Percentiles rank a stretch among this genome's conserved stretches.
Evolutionary conservation across 2,888 invertebrate species (phyloP).

Genomic region (Strigamia crassipes): DNA sequence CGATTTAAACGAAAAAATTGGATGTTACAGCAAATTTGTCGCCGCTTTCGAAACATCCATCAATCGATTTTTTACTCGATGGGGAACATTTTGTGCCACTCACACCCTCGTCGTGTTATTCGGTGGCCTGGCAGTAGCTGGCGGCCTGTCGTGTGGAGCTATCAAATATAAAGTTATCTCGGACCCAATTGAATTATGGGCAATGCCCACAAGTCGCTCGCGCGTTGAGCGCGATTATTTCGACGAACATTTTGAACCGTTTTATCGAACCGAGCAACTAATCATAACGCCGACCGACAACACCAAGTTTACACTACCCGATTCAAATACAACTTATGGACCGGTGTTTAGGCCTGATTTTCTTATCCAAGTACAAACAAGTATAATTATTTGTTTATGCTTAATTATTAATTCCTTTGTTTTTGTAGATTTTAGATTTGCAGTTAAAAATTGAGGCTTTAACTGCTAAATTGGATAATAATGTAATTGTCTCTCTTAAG

Average conservation of each 20-base stretch:
- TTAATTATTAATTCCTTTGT: not conserved
- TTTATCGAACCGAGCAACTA: conserved; percentile 90
- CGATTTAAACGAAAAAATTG: not conserved
- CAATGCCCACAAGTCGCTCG: conserved; percentile 82
- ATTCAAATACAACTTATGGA: conserved; percentile 66
- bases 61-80: conserved; percentile 75
- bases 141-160: conserved; percentile 75
- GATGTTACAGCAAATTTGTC: not conserved
- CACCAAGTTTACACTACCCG: not conserved
- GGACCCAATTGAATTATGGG: conserved; percentile 97
- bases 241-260: conserved; percentile 87
- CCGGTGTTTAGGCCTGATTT: conserved; percentile 84
- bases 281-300: conserved; percentile 70
- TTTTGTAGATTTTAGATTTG: conserved; percentile 50
- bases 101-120: conserved; percentile 53
- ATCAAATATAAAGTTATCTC: conserved; percentile 79
- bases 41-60: conserved; percentile 58
- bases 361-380: conserved; percentile 59
- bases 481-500: conserved; percentile 62
- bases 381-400: not conserved
- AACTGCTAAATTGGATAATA: conserved; percentile 45
- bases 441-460: conserved; percentile 51
- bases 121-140: conserved; percentile 64
- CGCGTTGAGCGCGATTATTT: conserved; percentile 88
- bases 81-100: conserved; percentile 67